Conservation (phyloP, 1,140 invertebrate species). For the Diplogasteroides magnus region DNA sequence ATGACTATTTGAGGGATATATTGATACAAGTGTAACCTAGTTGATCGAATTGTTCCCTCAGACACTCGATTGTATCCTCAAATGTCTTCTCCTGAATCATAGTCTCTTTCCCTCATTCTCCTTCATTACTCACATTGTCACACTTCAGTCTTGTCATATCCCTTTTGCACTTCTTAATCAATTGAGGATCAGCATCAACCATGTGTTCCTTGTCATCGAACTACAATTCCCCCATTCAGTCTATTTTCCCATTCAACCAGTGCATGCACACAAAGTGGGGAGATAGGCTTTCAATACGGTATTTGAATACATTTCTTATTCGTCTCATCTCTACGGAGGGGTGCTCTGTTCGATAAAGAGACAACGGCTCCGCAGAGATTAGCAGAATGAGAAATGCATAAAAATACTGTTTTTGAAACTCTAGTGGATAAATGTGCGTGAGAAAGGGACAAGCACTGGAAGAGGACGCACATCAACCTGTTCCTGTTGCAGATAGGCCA, state of each 20-base stretch:
- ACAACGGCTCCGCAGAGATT: too few species aligned
- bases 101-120: background rate
- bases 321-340: too few species aligned
- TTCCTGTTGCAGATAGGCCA: slow-evolving; percentile 55
- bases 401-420: too few species aligned
- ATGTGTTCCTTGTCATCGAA: slow-evolving; percentile 55
- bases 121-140: background rate
- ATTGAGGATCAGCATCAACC: slow-evolving; percentile 68
- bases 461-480: slow-evolving; percentile 55
- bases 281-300: too few species aligned
- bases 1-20: slow-evolving; percentile 15
- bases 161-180: slow-evolving; percentile 69
- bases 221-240: slow-evolving; percentile 11
- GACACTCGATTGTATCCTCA: slow-evolving; percentile 71
- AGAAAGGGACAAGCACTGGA: too few species aligned
- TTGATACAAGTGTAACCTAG: slow-evolving; percentile 21
- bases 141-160: slow-evolving; percentile 68
- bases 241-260: slow-evolving; percentile 1
- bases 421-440: too few species aligned
- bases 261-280: too few species aligned
- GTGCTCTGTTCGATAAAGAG: too few species aligned
- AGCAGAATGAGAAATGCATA: too few species aligned
- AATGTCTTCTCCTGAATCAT: slow-evolving; percentile 66
- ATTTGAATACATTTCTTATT: too few species aligned
- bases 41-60: slow-evolving; percentile 45